Percentiles rank a stretch among this genome's conserved stretches.
phyloP scores from a whole-genome alignment of 2,113 vertebrate species.

The Anseranas semipalmata region DNA sequence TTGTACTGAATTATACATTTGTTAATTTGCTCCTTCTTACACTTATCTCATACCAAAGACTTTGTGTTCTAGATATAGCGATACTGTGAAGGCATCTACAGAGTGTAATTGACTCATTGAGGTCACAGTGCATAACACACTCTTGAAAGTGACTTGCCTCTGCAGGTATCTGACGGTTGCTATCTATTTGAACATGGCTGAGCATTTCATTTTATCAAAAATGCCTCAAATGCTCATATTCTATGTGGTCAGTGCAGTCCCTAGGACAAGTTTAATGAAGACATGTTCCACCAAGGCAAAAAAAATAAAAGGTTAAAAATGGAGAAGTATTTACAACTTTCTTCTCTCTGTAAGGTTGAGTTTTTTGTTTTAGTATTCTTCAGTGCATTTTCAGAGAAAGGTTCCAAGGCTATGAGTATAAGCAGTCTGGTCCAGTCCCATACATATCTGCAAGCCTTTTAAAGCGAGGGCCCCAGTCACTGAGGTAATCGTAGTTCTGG shows the following conservation, averaged over 20 bases:
- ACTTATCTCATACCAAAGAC: not conserved
- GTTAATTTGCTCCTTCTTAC: not conserved
- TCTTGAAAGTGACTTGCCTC: constrained; percentile 44
- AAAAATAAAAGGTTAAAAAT: constrained; percentile 68
- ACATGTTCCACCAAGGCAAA: constrained; percentile 71
- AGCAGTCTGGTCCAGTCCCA: constrained; percentile 82
- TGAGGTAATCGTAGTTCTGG: constrained; percentile 97
- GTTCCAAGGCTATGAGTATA: constrained; percentile 88
- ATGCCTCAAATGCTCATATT: constrained; percentile 64
- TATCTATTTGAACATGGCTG: constrained; percentile 74
- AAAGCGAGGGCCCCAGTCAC: constrained; percentile 96
- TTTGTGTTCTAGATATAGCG: not conserved
- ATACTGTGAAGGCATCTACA: not conserved
- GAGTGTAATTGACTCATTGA: constrained; percentile 3
- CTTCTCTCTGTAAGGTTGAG: constrained; percentile 52
- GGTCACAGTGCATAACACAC: not conserved
- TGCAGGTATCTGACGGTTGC: constrained; percentile 74
- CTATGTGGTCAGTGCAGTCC: constrained; percentile 69
- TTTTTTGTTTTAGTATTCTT: constrained; percentile 47
- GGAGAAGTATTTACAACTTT: constrained; percentile 75
- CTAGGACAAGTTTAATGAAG: constrained; percentile 65
- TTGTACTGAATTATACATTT: not conserved
- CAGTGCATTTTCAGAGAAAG: constrained; percentile 63
- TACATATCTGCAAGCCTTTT: constrained; percentile 97
- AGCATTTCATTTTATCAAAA: constrained; percentile 72